phyloP scores from a whole-genome alignment of 1,140 invertebrate genomes.

The Zaprionus camerounensis region DNA sequence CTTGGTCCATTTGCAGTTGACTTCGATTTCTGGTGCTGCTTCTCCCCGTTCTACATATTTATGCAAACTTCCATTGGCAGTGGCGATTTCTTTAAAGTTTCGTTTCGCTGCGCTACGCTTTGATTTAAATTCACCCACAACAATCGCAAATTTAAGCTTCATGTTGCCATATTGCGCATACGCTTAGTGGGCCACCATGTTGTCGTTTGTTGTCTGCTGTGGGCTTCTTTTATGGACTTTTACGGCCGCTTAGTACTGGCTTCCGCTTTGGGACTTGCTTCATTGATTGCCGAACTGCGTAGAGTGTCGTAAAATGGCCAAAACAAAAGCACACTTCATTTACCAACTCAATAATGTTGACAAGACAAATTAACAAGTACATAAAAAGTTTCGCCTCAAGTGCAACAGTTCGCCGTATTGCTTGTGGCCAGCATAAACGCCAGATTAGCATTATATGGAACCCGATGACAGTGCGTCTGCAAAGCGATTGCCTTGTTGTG shows the following conservation, averaged over 20 bases:
- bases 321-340: slow-evolving; percentile 44
- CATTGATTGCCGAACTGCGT: slow-evolving; percentile 59
- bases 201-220: slow-evolving; percentile 25
- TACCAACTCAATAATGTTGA: slow-evolving; percentile 50
- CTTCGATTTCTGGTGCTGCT: slow-evolving; percentile 6
- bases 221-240: slow-evolving; percentile 12
- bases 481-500: not conserved
- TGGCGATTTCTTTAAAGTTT: slow-evolving; percentile 12
- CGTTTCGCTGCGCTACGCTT: not conserved
- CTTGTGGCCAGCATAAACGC: slow-evolving; percentile 32
- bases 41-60: slow-evolving; percentile 35
- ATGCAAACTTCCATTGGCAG: not conserved
- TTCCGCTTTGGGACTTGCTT: slow-evolving; percentile 29
- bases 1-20: slow-evolving; percentile 27
- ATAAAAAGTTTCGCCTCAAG: slow-evolving; percentile 51
- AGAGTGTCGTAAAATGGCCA: slow-evolving; percentile 47
- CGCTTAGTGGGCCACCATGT: slow-evolving; percentile 18
- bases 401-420: not conserved
- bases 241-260: slow-evolving; percentile 35
- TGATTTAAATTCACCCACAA: slow-evolving; percentile 33
- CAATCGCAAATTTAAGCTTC: not conserved
- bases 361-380: slow-evolving; percentile 65
- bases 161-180: slow-evolving; percentile 47
- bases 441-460: slow-evolving; percentile 65
- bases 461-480: slow-evolving; percentile 30